These are phyloP conservation scores for Epizoanthus stellaris DNA, from an alignment of 92 coral and sea anemone genomes.

Conservation along the genomic window DNA sequence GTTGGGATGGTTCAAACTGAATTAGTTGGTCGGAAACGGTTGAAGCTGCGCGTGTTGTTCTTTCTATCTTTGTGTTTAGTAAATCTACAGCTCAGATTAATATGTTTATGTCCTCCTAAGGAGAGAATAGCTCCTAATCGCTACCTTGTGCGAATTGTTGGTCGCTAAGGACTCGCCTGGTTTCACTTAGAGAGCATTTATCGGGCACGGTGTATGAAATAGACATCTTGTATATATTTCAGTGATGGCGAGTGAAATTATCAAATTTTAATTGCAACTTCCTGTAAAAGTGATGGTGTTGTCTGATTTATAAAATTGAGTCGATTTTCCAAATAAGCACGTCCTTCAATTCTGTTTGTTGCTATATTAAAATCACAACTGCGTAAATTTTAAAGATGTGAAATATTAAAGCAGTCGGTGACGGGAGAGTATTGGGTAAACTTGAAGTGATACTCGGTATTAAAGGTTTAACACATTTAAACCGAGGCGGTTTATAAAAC, in stretches of 20 bases:
- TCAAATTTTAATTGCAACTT: slow-evolving; percentile 26
- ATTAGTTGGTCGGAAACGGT: background rate
- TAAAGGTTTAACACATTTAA: too few species aligned
- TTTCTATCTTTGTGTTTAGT: too few species aligned
- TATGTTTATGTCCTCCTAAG: background rate
- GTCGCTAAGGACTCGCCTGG: background rate
- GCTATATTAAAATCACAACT: too few species aligned
- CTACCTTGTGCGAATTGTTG: background rate
- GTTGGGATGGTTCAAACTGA: background rate
- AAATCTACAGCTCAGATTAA: background rate
- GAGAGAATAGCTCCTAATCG: background rate
- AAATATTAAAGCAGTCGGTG: too few species aligned
- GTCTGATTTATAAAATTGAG: background rate
- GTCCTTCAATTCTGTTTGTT: background rate
- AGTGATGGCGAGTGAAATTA: background rate
- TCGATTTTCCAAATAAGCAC: slow-evolving; percentile 19
- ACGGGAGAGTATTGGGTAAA: too few species aligned
- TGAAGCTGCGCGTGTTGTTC: background rate
- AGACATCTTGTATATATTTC: slow-evolving; percentile 11
- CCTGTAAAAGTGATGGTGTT: background rate
- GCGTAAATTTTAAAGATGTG: too few species aligned
- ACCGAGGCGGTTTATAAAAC: too few species aligned
- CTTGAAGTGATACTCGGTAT: too few species aligned
- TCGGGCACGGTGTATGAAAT: background rate
- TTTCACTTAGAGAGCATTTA: background rate